Percentiles rank a stretch among this genome's conserved stretches.
These are phyloP conservation scores for Paracentrotus lividus DNA, from an alignment of 53 echinoderm and acorn worm species.

Conservation along the genomic window DNA sequence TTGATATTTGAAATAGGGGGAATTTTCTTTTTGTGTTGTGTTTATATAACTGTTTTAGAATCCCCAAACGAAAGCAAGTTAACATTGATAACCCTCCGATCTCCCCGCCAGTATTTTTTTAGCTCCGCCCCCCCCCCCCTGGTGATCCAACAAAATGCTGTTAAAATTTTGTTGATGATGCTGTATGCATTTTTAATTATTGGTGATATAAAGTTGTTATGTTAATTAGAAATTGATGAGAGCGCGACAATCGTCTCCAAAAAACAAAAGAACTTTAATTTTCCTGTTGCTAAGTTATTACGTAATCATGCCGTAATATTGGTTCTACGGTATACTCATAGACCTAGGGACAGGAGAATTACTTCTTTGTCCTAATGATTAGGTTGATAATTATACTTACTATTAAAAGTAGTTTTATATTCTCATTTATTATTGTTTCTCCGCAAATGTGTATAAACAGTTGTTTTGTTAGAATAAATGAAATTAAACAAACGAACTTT, in stretches of 20 bases:
- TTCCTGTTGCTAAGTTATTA: not conserved
- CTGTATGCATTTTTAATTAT: not conserved
- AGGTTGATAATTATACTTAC: not conserved
- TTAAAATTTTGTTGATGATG: too few species aligned
- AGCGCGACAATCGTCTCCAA: not conserved
- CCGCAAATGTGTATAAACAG: too few species aligned
- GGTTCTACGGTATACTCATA: not conserved
- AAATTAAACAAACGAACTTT: too few species aligned
- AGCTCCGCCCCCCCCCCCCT: not conserved
- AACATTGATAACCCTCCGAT: not conserved
- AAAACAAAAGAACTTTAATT: not conserved
- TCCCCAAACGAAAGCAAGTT: too few species aligned
- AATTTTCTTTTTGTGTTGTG: too few species aligned
- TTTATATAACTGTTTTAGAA: too few species aligned
- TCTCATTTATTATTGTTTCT: not conserved
- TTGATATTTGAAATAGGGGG: too few species aligned
- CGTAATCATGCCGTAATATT: not conserved
- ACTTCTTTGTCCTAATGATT: not conserved
- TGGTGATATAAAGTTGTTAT: not conserved
- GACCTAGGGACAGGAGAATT: not conserved
- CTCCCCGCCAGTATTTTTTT: not conserved
- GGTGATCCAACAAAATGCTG: too few species aligned
- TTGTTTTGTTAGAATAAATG: too few species aligned
- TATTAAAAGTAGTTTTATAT: not conserved
- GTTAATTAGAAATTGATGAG: constrained; percentile 17